phyloP scores from a whole-genome alignment of 2,113 vertebrate genomes.

The Phaethornis superciliosus region DNA sequence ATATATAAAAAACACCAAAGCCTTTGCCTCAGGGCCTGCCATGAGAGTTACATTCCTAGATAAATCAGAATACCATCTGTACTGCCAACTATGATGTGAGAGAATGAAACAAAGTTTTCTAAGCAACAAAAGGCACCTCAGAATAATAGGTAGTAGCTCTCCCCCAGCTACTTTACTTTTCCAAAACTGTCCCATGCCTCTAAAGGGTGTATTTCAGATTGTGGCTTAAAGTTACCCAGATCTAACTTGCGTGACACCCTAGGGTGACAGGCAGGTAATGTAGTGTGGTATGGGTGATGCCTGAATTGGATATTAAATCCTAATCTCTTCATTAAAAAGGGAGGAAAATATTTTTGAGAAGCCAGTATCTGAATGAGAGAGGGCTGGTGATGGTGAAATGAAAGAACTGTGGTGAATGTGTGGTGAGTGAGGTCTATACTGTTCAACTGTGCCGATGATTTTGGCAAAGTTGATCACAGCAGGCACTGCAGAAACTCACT shows the following conservation, averaged over 20 bases:
- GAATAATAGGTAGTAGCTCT: background rate
- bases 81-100: background rate
- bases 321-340: background rate
- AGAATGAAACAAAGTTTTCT: background rate
- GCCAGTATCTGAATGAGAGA: background rate
- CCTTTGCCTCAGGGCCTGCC: background rate
- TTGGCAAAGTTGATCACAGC: background rate
- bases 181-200: background rate
- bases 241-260: background rate
- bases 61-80: slow-evolving; percentile 19
- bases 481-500: background rate
- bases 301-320: background rate
- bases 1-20: background rate
- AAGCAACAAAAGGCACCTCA: background rate
- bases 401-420: background rate
- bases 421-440: background rate
- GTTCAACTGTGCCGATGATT: background rate
- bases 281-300: background rate
- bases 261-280: background rate
- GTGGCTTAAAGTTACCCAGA: background rate
- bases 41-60: background rate
- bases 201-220: background rate
- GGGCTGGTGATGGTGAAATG: background rate
- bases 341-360: background rate
- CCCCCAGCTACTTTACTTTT: background rate